Base-by-base conservation (phyloP, 2,888 invertebrate species). In the Drosophila ustulata region DNA sequence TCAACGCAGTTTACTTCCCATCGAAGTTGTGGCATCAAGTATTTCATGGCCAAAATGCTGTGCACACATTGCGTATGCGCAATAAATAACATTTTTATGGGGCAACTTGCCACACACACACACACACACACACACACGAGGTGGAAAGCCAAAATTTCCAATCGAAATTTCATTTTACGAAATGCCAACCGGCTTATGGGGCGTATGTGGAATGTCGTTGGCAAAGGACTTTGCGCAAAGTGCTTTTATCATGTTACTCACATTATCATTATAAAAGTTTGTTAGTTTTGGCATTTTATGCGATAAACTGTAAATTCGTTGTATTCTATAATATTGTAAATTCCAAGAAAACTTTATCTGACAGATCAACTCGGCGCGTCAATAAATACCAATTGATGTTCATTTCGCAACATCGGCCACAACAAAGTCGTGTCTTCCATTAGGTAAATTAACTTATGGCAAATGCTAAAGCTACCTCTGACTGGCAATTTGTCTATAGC, bases 371-470 rank as follows among this genome's bases (percentile, higher is more conserved):
- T 66, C 66, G 55, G 30, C n/a, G 7, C 49, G 37, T 26, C 62
- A 71, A 76, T 76, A 66, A 75, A 80, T 62, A 62, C 32, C 57
- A 75, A 75, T 75, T 75, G 61, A 65, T 69, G 76, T 4, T 9
- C 39, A 56, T 47, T 52, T 52, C 8, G 56, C 41, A 34, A 26
- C 41, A 43, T 68, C 18, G 75, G 78, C 63, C 63, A 63, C 74
- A 55, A 32, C 49, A 73, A 63, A 59, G 49, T 75, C 80, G 75
- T 75, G 64, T 55, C 43, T 68, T 57, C 47, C 57, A 80, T 75
- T 80, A 79, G 70, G 39, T 75, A 62, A 70, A 75, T 75, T 50
- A 79, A 64, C 46, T 52, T 62, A 61, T 66, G 56, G 51, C 59
- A 56, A 47, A 56, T 78, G 56, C 47, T 47, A 34, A 51, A 49